A percentile compares a stretch with the other conserved stretches of the same genome.
Evolutionary conservation across 2,888 invertebrate species (phyloP).

Genomic region (Platynereis dumerilii): DNA sequence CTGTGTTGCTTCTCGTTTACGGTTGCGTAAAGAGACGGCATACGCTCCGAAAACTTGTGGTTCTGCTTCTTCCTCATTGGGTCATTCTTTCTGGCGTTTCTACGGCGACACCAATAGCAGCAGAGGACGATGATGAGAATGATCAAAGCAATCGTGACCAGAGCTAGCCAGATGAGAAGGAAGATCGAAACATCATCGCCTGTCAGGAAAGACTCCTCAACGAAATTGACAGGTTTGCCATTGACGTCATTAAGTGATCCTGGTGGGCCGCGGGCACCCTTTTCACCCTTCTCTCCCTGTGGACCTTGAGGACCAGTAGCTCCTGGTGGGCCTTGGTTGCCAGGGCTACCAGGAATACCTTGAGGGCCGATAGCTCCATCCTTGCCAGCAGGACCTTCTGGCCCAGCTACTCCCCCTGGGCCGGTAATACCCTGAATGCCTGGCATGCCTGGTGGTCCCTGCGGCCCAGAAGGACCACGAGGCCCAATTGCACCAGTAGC

Average conservation of each 20-base stretch:
- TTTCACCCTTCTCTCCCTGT: no score
- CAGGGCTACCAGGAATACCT: slow-evolving; percentile 4
- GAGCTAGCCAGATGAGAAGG: slow-evolving; percentile 16
- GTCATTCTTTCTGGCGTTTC: not conserved
- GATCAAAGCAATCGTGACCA: slow-evolving; percentile 13
- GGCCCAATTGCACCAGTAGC: slow-evolving; percentile 9
- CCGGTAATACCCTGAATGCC: not conserved
- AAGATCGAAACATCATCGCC: slow-evolving; percentile 4
- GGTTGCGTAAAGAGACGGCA: no score
- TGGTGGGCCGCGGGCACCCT: no score
- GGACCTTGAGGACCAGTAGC: slow-evolving; percentile 5
- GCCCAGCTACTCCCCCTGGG: not conserved
- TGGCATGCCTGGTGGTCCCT: not conserved
- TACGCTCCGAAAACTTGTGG: not conserved
- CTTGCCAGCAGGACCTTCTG: slow-evolving; percentile 1
- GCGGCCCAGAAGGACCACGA: not conserved
- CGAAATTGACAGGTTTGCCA: not conserved
- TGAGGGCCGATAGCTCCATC: not conserved
- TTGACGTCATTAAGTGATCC: no score
- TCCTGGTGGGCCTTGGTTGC: not conserved
- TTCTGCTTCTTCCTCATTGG: not conserved
- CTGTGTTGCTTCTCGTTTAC: no score
- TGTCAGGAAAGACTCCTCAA: not conserved
- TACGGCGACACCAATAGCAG: slow-evolving; percentile 10
- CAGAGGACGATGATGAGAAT: slow-evolving; percentile 14